These are phyloP conservation scores for Nomia melanderi DNA, from an alignment of 1,140 invertebrate species.

Conservation along the genomic window DNA sequence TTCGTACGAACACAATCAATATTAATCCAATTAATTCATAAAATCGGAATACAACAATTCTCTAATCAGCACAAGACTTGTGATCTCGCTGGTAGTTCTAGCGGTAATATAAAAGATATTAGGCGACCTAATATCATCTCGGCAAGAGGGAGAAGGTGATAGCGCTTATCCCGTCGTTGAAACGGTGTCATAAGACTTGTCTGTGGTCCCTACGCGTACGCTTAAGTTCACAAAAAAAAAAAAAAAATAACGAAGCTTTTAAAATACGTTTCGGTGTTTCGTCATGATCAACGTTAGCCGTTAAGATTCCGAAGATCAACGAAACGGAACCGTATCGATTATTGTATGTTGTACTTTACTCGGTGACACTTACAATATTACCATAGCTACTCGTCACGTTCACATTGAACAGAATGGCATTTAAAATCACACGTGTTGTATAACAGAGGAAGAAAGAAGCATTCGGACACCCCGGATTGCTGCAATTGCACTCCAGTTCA, in stretches of 20 bases:
- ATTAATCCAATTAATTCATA: no score
- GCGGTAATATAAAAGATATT: no score
- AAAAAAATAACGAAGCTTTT: conserved; percentile 17
- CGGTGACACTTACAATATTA: conserved; percentile 54
- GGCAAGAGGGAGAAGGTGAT: background rate
- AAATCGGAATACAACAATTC: no score
- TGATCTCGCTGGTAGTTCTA: no score
- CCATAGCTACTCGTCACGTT: conserved; percentile 44
- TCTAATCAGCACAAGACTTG: no score
- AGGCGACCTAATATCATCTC: background rate
- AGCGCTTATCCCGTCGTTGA: background rate
- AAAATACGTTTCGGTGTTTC: conserved; percentile 28
- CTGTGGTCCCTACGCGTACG: background rate
- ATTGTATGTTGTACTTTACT: conserved; percentile 53
- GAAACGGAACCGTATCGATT: conserved; percentile 43
- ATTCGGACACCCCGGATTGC: no score
- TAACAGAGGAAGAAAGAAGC: no score
- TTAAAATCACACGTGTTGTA: no score
- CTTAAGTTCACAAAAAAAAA: background rate
- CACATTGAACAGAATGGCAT: background rate
- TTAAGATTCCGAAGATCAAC: conserved; percentile 13
- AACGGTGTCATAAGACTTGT: background rate
- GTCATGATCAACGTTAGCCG: conserved; percentile 10
- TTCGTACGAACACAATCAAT: no score
- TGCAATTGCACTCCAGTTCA: no score